Percentiles rank a stretch among this genome's conserved stretches.
These are phyloP conservation scores for Elephas maximus DNA, from an alignment of 2,113 vertebrate genomes.

Conservation along the genomic window DNA sequence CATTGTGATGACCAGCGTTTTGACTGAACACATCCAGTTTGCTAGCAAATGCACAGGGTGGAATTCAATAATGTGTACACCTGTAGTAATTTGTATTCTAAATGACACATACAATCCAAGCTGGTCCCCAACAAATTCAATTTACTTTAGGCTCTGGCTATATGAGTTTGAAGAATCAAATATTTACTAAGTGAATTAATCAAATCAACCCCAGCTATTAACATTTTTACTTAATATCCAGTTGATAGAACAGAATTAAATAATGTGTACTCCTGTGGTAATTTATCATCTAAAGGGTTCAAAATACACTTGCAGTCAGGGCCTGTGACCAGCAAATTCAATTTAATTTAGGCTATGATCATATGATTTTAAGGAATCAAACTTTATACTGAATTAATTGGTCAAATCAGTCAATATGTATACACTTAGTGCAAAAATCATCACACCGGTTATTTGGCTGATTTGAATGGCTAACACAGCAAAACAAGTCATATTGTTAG, in stretches of 20 bases:
- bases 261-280: not conserved
- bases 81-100: not conserved
- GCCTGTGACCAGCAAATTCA: conserved; percentile 8
- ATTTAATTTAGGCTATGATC: not conserved
- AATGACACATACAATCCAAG: conserved; percentile 32
- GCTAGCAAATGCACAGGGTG: not conserved
- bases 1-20: not conserved
- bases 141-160: conserved; percentile 31
- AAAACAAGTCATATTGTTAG: conserved; percentile 16
- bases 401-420: conserved; percentile 44
- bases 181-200: conserved; percentile 48
- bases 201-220: conserved; percentile 31
- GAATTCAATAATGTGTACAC: not conserved
- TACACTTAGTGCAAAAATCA: not conserved
- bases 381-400: conserved; percentile 33
- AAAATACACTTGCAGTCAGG: not conserved
- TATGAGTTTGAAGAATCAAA: conserved; percentile 48
- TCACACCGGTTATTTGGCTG: not conserved
- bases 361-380: conserved; percentile 42
- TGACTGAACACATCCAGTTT: conserved; percentile 39
- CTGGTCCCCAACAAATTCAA: not conserved
- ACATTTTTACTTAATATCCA: conserved; percentile 62
- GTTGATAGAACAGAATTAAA: conserved; percentile 35
- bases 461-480: not conserved
- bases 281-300: not conserved